These are phyloP conservation scores for Drosophila anomalata DNA, from an alignment of 2,888 invertebrate species.

Conservation along the genomic window DNA sequence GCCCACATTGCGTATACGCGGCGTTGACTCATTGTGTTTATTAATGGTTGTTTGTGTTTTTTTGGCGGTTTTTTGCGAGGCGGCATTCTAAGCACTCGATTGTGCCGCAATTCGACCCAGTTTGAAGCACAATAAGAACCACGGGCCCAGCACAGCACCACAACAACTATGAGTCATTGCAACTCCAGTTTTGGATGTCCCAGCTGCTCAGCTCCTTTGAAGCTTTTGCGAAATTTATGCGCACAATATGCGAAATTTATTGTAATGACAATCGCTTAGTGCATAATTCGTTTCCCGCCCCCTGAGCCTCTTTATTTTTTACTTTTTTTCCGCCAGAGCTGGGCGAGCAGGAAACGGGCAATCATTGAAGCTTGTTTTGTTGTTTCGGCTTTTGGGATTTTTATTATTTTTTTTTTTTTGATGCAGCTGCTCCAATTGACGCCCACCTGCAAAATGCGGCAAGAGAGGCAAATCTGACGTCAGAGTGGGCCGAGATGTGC, in stretches of 20 bases:
- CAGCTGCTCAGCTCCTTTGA: slow-evolving; percentile 66
- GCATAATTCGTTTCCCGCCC: slow-evolving; percentile 64
- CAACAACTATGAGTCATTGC: slow-evolving; percentile 61
- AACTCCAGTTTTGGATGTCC: slow-evolving; percentile 72
- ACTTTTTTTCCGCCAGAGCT: background rate
- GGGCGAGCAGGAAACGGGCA: slow-evolving; percentile 72
- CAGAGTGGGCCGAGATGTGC: slow-evolving; percentile 42
- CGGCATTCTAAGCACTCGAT: slow-evolving; percentile 51
- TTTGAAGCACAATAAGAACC: slow-evolving; percentile 49
- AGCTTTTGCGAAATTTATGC: slow-evolving; percentile 75
- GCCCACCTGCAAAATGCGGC: slow-evolving; percentile 55
- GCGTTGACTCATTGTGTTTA: slow-evolving; percentile 64
- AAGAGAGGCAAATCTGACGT: slow-evolving; percentile 30
- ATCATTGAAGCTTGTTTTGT: slow-evolving; percentile 60
- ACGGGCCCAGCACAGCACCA: slow-evolving; percentile 3
- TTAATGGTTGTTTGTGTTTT: slow-evolving; percentile 16
- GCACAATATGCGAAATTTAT: slow-evolving; percentile 78
- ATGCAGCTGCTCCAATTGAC: slow-evolving; percentile 74
- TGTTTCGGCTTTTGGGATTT: slow-evolving; percentile 32
- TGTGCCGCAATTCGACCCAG: slow-evolving; percentile 62
- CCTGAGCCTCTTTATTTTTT: slow-evolving; percentile 5
- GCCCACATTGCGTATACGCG: slow-evolving; percentile 71
- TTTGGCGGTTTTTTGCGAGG: slow-evolving; percentile 8
- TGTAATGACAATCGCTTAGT: slow-evolving; percentile 77
- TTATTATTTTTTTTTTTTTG: slow-evolving; percentile 10